A percentile compares a stretch with the other conserved stretches of the same genome.
Conservation (phyloP, 2,888 invertebrate genomes). For the Alviniconcha strummeri region DNA sequence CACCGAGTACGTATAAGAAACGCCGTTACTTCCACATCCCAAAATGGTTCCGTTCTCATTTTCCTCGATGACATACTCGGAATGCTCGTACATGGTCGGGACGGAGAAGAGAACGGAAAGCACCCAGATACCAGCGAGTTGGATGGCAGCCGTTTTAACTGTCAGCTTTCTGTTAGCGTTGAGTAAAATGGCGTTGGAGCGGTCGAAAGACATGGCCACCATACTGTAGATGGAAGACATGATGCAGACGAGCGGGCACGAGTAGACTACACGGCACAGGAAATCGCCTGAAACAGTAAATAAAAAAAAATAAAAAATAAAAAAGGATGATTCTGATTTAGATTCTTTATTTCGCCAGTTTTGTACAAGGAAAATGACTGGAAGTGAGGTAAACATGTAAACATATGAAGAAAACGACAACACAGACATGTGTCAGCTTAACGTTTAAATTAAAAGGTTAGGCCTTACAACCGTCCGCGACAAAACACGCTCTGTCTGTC, state of each 20-base stretch:
- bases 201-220: slow-evolving; percentile 44
- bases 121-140: slow-evolving; percentile 33
- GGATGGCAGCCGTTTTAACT: neutral
- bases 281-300: slow-evolving; percentile 31
- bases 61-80: slow-evolving; percentile 84
- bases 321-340: neutral
- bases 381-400: too few species aligned
- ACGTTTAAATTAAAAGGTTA: too few species aligned
- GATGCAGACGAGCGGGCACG: slow-evolving; percentile 37
- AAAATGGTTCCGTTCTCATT: slow-evolving; percentile 21
- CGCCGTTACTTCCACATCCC: slow-evolving; percentile 34
- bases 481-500: too few species aligned
- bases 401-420: too few species aligned
- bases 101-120: slow-evolving; percentile 34
- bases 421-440: too few species aligned
- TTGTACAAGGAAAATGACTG: too few species aligned
- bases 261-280: slow-evolving; percentile 40
- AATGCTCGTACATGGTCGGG: slow-evolving; percentile 37
- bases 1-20: slow-evolving; percentile 85
- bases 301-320: neutral
- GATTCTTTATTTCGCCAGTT: too few species aligned
- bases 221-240: slow-evolving; percentile 42
- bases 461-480: too few species aligned
- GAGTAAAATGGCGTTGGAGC: slow-evolving; percentile 35
- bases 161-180: slow-evolving; percentile 13